A percentile compares a stretch with the other conserved stretches of the same genome.
Conservation (phyloP, 2,113 vertebrate species). For the Arenaria interpres region DNA sequence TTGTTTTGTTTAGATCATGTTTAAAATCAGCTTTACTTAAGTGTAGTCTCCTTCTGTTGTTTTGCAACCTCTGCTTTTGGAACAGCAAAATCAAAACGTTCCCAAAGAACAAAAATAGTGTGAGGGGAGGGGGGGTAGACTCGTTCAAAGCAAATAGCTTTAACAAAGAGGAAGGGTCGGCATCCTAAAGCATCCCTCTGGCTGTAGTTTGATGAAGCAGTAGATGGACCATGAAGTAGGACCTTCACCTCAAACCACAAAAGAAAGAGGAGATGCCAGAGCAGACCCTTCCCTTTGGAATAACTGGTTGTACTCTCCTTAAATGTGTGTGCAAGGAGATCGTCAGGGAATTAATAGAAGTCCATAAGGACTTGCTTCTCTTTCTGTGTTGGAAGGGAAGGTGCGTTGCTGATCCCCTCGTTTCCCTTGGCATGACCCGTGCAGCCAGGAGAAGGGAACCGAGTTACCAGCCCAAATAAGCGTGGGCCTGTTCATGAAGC, state of each 20-base stretch:
- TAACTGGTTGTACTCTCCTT: not conserved
- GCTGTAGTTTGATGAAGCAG: not conserved
- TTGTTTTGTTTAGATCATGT: conserved; percentile 3
- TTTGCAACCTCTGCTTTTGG: conserved; percentile 25
- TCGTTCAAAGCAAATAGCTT: not conserved
- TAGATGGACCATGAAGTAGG: not conserved
- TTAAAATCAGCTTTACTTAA: not conserved
- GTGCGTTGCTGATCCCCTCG: not conserved
- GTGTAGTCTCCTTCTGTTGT: not conserved
- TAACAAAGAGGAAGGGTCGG: not conserved
- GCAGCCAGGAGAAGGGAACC: not conserved
- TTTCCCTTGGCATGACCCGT: not conserved
- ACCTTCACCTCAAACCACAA: not conserved
- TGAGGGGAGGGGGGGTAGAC: not conserved
- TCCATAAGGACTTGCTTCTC: not conserved
- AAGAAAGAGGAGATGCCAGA: not conserved
- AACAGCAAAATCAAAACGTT: not conserved
- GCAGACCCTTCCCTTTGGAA: not conserved
- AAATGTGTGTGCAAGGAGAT: not conserved
- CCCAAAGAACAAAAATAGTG: not conserved
- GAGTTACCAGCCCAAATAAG: not conserved
- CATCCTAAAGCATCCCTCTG: not conserved
- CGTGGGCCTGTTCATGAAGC: not conserved
- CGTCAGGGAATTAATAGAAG: not conserved
- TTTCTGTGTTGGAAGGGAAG: not conserved